Base-by-base conservation (phyloP, 2,888 invertebrate species). In the Neoscelio sp. region DNA sequence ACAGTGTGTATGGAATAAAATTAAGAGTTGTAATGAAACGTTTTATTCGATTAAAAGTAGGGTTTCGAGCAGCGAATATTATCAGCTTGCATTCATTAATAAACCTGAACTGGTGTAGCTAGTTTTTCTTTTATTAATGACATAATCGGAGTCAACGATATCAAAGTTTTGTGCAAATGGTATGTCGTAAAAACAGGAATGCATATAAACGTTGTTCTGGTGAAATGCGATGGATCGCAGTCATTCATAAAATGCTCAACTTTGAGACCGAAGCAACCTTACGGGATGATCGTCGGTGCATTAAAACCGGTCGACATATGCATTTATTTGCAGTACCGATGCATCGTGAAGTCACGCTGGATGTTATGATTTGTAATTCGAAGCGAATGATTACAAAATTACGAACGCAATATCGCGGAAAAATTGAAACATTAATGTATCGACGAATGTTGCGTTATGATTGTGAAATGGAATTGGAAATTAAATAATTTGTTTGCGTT, bases 221-320 rank as follows among this genome's bases (percentile, higher is more conserved):
- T 48, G 48, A 50, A 42, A 10, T 6, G 18, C 26, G 26, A 38
- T 28, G 42, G 54, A 13, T 60, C 26, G 17, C 12, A 42, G 48
- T 60, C 44, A 52, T 60, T 50, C 42, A 52, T 52, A 26, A 56
- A 18, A 18, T 18, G 12, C 18, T 4, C 6, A 23, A 23, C 18
- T 44, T 44, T 33, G 12, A 50, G 23, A 46, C 38, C 64, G 33
- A 40, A 54, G 33, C 50, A 48, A 60, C 67, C 67, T 75, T 75
- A 26, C 13, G 42, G 60, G 60, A 67, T 40, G 65, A 65, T 73
- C 48, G 28, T 46, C 20, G 62, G 62, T 33, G 33, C 30, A 33
- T 48, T 50, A 58, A 42, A 74, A 75, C 75, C 75, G 67, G 75
- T 75, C 67, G 74, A 15, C 48, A n/a, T 30, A 38, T 35, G 17